Conservation (phyloP, 37 sponge, comb jelly and placozoan genomes). For the Ephydatia muelleri region DNA sequence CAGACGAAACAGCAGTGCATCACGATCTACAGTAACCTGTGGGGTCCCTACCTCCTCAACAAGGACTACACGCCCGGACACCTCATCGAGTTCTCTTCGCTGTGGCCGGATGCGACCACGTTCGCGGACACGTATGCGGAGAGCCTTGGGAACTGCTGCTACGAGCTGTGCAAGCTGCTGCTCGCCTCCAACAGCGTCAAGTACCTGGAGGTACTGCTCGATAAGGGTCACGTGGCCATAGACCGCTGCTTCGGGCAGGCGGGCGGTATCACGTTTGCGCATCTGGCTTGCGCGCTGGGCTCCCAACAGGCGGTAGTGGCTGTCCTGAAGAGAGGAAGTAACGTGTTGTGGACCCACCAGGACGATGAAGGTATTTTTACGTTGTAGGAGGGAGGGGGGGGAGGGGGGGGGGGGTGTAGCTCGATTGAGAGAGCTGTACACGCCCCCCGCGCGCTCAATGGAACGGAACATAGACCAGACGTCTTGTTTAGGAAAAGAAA, state of each 20-base stretch:
- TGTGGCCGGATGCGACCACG: slow-evolving; percentile 40
- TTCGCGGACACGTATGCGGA: slow-evolving; percentile 37
- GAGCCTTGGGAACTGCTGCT: slow-evolving; percentile 3
- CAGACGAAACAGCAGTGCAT: no score
- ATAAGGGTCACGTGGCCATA: slow-evolving; percentile 13
- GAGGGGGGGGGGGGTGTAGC: not conserved
- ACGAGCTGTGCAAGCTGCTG: slow-evolving; percentile 54
- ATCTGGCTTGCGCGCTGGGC: slow-evolving; percentile 65
- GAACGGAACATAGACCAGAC: not conserved
- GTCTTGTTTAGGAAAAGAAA: not conserved
- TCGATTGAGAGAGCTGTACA: not conserved
- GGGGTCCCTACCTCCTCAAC: slow-evolving; percentile 54
- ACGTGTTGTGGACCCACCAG: slow-evolving; percentile 26
- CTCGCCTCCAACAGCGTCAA: slow-evolving; percentile 38
- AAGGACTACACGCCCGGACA: slow-evolving; percentile 16
- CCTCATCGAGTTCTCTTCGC: slow-evolving; percentile 24
- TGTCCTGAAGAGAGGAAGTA: slow-evolving; percentile 4
- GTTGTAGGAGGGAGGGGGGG: not conserved
- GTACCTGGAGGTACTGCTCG: slow-evolving; percentile 33
- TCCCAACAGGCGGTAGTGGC: not conserved
- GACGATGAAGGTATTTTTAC: slow-evolving; percentile 16
- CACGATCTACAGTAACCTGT: slow-evolving; percentile 52
- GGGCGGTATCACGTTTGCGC: slow-evolving; percentile 33
- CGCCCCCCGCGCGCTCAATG: not conserved
- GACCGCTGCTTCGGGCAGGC: not conserved